A percentile compares a stretch with the other conserved stretches of the same genome.
Conservation (phyloP, 2,113 vertebrate species). For the Epinephelus lanceolatus region DNA sequence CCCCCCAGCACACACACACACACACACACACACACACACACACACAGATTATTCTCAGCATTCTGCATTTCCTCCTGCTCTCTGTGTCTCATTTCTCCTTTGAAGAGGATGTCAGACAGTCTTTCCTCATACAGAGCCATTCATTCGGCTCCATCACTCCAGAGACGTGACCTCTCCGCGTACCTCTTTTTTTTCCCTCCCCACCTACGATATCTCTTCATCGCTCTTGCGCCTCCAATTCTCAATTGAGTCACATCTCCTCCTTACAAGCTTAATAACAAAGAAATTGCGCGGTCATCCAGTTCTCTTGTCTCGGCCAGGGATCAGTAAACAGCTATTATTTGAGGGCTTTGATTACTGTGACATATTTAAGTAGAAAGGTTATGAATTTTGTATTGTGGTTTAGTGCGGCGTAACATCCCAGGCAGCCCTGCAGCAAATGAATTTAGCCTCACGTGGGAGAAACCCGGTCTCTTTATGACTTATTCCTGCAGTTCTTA, state of each 20-base stretch:
- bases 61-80: conserved; percentile 61
- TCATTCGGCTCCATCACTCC: conserved; percentile 54
- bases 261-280: conserved; percentile 21
- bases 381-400: conserved; percentile 29
- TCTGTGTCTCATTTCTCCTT: conserved; percentile 51
- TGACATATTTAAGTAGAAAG: conserved; percentile 5
- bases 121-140: conserved; percentile 50
- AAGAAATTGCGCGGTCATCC: conserved; percentile 38
- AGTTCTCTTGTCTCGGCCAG: conserved; percentile 19
- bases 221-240: conserved; percentile 31
- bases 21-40: too few relatives aligned
- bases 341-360: conserved; percentile 41
- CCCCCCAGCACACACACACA: neutral
- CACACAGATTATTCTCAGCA: conserved; percentile 52
- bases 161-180: conserved; percentile 53
- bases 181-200: conserved; percentile 25
- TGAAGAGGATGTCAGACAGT: conserved; percentile 66
- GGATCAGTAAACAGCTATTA: conserved; percentile 31
- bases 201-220: conserved; percentile 31
- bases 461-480: conserved; percentile 20
- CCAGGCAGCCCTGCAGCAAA: conserved; percentile 29
- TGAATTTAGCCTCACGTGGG: conserved; percentile 8
- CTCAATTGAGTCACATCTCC: conserved; percentile 31
- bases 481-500: conserved; percentile 42
- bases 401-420: neutral